Percentiles rank a stretch among this genome's conserved stretches.
phyloP scores from a whole-genome alignment of 2,113 vertebrate genomes.

The Suncus etruscus region DNA sequence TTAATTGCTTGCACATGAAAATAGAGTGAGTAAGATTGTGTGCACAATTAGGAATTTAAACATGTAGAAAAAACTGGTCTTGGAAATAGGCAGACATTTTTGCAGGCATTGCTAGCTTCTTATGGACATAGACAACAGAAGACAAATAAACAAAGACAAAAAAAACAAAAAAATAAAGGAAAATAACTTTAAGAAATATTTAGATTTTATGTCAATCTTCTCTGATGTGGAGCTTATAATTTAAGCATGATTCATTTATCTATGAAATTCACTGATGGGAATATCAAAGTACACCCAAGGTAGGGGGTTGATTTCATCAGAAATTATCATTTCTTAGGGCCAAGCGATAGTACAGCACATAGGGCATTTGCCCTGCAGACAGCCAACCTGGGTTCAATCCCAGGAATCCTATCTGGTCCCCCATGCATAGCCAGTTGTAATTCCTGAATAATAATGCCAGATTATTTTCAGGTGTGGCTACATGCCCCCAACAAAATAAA shows the following conservation, averaged over 20 bases:
- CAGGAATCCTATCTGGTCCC: no score
- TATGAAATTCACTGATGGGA: not conserved
- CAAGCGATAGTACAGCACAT: no score
- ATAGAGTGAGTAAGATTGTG: constrained; percentile 79
- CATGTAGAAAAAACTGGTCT: constrained; percentile 65
- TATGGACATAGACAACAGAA: constrained; percentile 36
- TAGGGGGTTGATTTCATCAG: not conserved
- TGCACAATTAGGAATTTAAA: constrained; percentile 80
- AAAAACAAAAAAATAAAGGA: constrained; percentile 8
- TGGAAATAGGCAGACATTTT: constrained; percentile 56
- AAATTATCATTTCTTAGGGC: not conserved
- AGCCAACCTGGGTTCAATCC: no score
- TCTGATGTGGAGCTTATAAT: not conserved
- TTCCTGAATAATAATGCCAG: no score
- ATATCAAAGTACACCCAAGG: not conserved
- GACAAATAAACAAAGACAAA: no score
- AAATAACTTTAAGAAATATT: constrained; percentile 51
- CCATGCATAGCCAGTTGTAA: no score
- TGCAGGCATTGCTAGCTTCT: constrained; percentile 47
- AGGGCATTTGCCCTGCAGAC: no score
- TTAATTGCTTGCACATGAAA: constrained; percentile 83
- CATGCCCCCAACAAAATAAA: no score
- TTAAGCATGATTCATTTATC: constrained; percentile 29
- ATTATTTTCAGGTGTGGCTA: no score
- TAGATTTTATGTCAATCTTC: not conserved